A percentile compares a stretch with the other conserved stretches of the same genome.
Conservation (phyloP, 35 echinoderm and acorn worm genomes). For the Nesometra sesokonis region DNA sequence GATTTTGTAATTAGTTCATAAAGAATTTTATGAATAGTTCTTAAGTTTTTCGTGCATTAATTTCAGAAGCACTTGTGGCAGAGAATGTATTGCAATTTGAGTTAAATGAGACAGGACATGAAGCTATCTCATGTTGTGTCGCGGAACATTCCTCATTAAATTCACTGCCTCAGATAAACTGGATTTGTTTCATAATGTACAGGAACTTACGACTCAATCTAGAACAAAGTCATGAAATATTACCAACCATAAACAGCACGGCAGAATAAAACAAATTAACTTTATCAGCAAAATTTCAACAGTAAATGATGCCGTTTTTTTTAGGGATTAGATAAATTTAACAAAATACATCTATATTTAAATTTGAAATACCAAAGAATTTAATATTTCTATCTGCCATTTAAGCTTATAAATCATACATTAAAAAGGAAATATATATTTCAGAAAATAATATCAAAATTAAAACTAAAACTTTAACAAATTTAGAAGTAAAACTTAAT, state of each 20-base stretch:
- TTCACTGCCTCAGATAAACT: neutral
- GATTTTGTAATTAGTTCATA: neutral
- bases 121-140: neutral
- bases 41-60: neutral
- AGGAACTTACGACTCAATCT: neutral
- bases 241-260: neutral
- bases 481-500: no score
- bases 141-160: neutral
- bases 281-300: neutral
- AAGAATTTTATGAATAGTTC: neutral
- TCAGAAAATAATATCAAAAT: no score
- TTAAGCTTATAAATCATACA: no score
- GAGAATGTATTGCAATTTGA: neutral
- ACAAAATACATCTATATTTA: no score
- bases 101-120: neutral
- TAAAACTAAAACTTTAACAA: no score
- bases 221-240: neutral
- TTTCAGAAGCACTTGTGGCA: neutral
- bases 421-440: no score
- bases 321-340: neutral
- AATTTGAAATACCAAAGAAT: no score
- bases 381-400: no score
- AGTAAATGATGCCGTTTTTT: neutral
- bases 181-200: neutral
- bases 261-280: neutral